phyloP scores from a whole-genome alignment of 1,140 invertebrate species.

The Plodia interpunctella region DNA sequence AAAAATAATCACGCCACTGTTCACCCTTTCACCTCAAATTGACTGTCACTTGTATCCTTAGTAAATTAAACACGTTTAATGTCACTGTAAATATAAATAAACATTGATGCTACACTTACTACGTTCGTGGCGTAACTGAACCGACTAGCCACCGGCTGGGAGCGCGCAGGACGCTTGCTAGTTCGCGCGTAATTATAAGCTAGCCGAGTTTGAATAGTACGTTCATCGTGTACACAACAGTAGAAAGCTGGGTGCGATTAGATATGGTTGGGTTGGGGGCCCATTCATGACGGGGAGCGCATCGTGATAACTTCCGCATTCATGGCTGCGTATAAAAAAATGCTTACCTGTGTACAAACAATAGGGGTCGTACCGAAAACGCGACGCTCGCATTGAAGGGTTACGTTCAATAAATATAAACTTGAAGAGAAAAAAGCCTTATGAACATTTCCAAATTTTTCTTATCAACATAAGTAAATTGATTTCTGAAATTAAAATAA shows the following conservation, averaged over 20 bases:
- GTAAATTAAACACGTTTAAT: conserved; percentile 15
- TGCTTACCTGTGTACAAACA: conserved; percentile 18
- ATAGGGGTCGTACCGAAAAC: neutral
- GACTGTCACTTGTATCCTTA: conserved; percentile 16
- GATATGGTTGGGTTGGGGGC: conserved; percentile 38
- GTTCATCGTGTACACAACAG: conserved; percentile 10
- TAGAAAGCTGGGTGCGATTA: conserved; percentile 22
- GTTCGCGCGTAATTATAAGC: conserved; percentile 61
- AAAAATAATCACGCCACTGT: conserved; percentile 11
- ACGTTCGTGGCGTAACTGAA: conserved; percentile 57
- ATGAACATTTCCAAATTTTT: too few relatives aligned
- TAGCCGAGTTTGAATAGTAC: conserved; percentile 53
- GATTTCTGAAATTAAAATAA: too few relatives aligned
- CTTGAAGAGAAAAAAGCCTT: too few relatives aligned
- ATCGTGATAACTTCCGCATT: conserved; percentile 36
- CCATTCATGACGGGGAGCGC: conserved; percentile 49
- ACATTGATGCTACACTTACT: conserved; percentile 46
- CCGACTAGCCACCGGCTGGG: conserved; percentile 33
- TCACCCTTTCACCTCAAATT: conserved; percentile 13
- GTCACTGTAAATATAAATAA: conserved; percentile 17
- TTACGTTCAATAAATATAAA: conserved; percentile 9
- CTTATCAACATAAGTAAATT: too few relatives aligned
- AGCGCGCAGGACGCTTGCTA: conserved; percentile 47
- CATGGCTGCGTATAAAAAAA: conserved; percentile 26
- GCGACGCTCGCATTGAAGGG: neutral